These are phyloP conservation scores for Eleginops maclovinus DNA, from an alignment of 2,113 vertebrate genomes.

Conservation along the genomic window DNA sequence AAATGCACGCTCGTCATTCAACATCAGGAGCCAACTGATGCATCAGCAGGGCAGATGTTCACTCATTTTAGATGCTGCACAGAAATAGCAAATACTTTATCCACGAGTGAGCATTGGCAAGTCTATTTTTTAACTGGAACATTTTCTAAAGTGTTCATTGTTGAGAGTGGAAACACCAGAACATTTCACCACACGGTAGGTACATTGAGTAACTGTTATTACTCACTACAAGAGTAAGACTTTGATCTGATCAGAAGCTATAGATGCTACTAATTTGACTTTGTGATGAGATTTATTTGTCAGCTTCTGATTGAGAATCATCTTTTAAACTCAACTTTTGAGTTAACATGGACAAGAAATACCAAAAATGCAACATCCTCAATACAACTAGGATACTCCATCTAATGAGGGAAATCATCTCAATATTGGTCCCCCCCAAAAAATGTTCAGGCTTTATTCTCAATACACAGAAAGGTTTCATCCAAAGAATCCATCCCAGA, in stretches of 20 bases:
- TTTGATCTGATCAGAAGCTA: too few relatives aligned
- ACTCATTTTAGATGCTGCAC: not conserved
- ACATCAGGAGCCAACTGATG: not conserved
- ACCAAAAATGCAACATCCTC: not conserved
- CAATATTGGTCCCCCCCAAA: too few relatives aligned
- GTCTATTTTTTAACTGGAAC: too few relatives aligned
- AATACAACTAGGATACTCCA: not conserved
- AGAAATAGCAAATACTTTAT: not conserved
- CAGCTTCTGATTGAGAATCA: not conserved
- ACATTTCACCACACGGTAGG: too few relatives aligned
- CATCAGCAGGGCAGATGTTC: not conserved
- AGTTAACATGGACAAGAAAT: not conserved
- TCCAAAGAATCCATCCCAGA: conserved; percentile 24
- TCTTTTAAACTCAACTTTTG: not conserved
- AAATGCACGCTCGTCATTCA: not conserved
- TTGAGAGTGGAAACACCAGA: too few relatives aligned
- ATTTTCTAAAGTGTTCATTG: too few relatives aligned
- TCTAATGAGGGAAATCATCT: too few relatives aligned
- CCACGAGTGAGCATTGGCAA: not conserved
- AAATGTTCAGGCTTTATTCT: too few relatives aligned
- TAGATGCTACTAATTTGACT: too few relatives aligned
- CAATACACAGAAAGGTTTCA: not conserved
- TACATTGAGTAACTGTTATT: too few relatives aligned
- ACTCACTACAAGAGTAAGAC: too few relatives aligned
- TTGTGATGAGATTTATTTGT: not conserved